These are phyloP conservation scores for Sorex araneus DNA, from an alignment of 2,113 vertebrate species.

Conservation along the genomic window DNA sequence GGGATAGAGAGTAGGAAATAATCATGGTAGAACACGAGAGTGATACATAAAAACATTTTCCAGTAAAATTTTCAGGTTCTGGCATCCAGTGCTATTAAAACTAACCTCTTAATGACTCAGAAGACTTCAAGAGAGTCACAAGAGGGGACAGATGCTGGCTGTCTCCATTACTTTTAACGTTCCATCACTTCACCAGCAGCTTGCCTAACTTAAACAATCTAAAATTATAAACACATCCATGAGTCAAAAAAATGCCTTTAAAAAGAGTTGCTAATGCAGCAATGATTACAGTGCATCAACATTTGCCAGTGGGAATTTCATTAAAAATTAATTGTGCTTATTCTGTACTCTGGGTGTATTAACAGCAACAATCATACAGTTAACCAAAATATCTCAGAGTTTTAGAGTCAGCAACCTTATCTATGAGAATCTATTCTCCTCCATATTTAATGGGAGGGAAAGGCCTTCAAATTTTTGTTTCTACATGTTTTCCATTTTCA, in stretches of 20 bases:
- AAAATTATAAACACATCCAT: slow-evolving; percentile 51
- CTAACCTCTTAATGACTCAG: background rate
- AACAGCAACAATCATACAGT: slow-evolving; percentile 59
- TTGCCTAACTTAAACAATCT: background rate
- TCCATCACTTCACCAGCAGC: background rate
- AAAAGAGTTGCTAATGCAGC: slow-evolving; percentile 31
- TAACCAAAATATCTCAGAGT: slow-evolving; percentile 61
- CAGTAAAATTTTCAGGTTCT: background rate
- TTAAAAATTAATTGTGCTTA: slow-evolving; percentile 68
- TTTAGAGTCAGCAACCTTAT: slow-evolving; percentile 38
- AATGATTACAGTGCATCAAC: slow-evolving; percentile 15
- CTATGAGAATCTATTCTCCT: slow-evolving; percentile 51
- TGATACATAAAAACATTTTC: background rate
- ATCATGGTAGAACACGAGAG: background rate
- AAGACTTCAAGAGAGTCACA: background rate
- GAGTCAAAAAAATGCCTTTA: slow-evolving; percentile 23
- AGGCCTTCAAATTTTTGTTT: slow-evolving; percentile 11
- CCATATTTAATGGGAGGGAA: slow-evolving; percentile 27
- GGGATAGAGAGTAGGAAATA: background rate
- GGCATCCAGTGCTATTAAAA: background rate
- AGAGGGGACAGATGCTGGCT: background rate
- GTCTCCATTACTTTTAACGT: background rate
- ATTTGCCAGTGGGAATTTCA: slow-evolving; percentile 31
- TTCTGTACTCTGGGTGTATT: slow-evolving; percentile 53
- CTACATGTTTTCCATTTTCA: slow-evolving; percentile 6